Evolutionary conservation across 2,888 invertebrate genomes (phyloP), one percentile per base, ranked within the genome.

Genomic region (Pollenia amentaria): DNA sequence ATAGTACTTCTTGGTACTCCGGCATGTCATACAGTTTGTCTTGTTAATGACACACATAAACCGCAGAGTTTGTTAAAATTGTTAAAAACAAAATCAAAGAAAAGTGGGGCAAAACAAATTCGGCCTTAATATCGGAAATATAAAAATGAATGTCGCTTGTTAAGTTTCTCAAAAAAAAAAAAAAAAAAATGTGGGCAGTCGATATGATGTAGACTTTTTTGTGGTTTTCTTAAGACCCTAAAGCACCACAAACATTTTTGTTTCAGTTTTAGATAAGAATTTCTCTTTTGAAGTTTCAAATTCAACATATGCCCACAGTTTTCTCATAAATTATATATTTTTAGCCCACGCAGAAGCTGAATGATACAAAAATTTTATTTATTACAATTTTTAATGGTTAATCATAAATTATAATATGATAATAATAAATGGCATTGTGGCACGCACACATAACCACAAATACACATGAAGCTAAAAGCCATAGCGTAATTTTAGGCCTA

Each of bases 381-480:
- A 72, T 57, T 44, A 77, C n/a, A 72, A 46, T 21, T 76, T 73
- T 78, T 78, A 69, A 75, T 70, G 70, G 42, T 51, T 12, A 64
- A 57, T 64, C 78, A 70, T 86, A 78, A 83, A 86, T 82, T 82
- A 79, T 70, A 57, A 44, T 83, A 73, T 46, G 53, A 6, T 40
- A 40, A 10, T 38, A 46, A 16, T 46, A 77, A 57, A 67, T 77
- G 40, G 14, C 44, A 14, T 48, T 46, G n/a, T 73, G 60, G 12
- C 2, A 38, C 16, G 14, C 38, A 18, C n/a, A 18, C 21, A 46
- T 44, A 38, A 14, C 11, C 14, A 29, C 46, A 42, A 0, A 29
- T 16, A 18, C 21, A 42, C 18, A 38, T 53, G 0, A 40, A 42
- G 12, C 44, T 16, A 57, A 57, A 77, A 55, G 16, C 40, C 67